Evolutionary conservation across 1,140 invertebrate species (phyloP), one percentile per base, ranked within the genome.

Genomic region (Nomia melanderi): DNA sequence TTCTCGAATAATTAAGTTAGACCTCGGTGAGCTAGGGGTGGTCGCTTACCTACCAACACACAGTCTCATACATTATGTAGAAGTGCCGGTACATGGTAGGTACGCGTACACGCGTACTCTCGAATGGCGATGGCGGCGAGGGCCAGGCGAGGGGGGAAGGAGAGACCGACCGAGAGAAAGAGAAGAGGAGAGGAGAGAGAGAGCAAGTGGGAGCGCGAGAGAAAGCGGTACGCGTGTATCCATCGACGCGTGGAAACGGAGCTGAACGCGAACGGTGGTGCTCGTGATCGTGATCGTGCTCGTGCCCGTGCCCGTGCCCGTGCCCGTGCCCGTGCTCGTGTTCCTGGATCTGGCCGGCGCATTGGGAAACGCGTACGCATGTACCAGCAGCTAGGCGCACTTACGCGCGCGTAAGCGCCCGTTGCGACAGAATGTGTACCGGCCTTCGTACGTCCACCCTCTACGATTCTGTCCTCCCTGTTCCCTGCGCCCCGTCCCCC

Each of bases 1-100:
- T 92, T 91, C 90, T 91, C 90, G 90, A 92, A 92, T 91, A 92
- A 91, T 92, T 92, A 91, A 92, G 91, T 92, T 92, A 92, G 91
- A 90, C 88, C 87, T 88, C 86, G 89, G 88, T 79, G 87, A 87
- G 91, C 82, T 87, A 86, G 89, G 89, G 89, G 86, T 88, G 86
- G 90, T 89, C 89, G 90, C 90, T 90, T 91, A 92, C 90, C 89
- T 90, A 90, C 88, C 90, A 87, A 90, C 91, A 90, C 90, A 89
- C 88, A 88, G 85, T 86, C 86, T 87, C 89, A 89, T 92, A 88
- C 86, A 92, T 92, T 91, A 92, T 92, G 90, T 92, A 90, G 83
- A 80, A 77, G 81, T 69, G 80, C 74, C 83, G 78, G 70, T 83
- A 83, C 69, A 83, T 86, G 77, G 36, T 17, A 47, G 62, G 82